Evolutionary conservation across 2,797 vertebrate species (phyloP).

Genomic region (Euthynnus affinis): DNA sequence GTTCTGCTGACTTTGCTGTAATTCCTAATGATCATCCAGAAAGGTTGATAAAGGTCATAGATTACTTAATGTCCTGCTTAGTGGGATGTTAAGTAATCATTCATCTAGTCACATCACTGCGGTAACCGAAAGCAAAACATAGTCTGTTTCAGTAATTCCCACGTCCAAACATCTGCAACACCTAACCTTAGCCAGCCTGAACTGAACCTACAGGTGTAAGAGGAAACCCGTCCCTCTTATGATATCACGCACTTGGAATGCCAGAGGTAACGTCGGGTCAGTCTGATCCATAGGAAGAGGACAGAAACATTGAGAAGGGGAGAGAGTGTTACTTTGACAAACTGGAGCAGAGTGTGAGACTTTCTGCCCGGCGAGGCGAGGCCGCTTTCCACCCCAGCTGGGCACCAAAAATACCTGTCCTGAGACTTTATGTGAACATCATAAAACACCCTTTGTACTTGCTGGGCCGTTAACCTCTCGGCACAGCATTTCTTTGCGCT

Average conservation of each 20-base stretch:
- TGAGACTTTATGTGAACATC: conserved; percentile 64
- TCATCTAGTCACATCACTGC: conserved; percentile 5
- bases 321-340: background rate
- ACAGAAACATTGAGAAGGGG: background rate
- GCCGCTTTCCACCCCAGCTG: conserved; percentile 52
- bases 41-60: conserved; percentile 22
- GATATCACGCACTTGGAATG: conserved; percentile 51
- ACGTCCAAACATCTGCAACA: conserved; percentile 70
- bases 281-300: conserved; percentile 30
- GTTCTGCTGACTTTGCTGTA: conserved; percentile 6
- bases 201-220: conserved; percentile 55
- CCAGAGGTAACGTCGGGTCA: conserved; percentile 49
- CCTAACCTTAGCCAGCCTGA: conserved; percentile 56
- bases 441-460: conserved; percentile 74
- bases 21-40: conserved; percentile 16
- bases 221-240: conserved; percentile 40
- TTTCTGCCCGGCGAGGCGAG: conserved; percentile 34
- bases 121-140: conserved; percentile 41
- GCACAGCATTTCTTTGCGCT: conserved; percentile 49
- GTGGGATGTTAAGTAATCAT: no score
- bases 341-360: conserved; percentile 35
- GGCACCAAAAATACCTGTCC: conserved; percentile 73
- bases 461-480: conserved; percentile 63
- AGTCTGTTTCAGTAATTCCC: conserved; percentile 44
- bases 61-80: no score